A percentile compares a stretch with the other conserved stretches of the same genome.
Evolutionary conservation across 1,140 invertebrate species (phyloP).

Genomic region (Brachionus rubens): DNA sequence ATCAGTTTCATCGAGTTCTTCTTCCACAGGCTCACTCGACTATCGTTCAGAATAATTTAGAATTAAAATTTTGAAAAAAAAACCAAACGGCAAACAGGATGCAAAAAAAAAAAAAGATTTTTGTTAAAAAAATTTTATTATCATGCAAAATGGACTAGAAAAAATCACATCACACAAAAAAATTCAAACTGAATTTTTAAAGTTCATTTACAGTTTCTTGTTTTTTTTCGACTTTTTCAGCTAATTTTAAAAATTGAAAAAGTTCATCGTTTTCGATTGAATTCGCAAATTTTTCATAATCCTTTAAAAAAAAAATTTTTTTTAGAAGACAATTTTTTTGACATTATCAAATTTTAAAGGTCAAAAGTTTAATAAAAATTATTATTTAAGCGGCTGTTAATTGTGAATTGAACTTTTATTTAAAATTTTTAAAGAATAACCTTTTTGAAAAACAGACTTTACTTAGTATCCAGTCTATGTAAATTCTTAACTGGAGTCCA

Average conservation of each 20-base stretch:
- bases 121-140: not conserved
- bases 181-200: not conserved
- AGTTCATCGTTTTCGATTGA: slow-evolving; percentile 39
- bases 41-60: not conserved
- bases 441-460: too few relatives aligned
- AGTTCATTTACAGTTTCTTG: not conserved
- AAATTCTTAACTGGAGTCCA: too few relatives aligned
- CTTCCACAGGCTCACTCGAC: not conserved
- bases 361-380: too few relatives aligned
- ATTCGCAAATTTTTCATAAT: not conserved
- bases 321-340: slow-evolving; percentile 12
- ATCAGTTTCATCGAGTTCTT: not conserved
- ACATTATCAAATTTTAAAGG: too few relatives aligned
- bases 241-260: slow-evolving; percentile 33
- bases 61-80: not conserved
- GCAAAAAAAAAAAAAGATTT: too few relatives aligned
- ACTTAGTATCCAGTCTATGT: too few relatives aligned
- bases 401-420: too few relatives aligned
- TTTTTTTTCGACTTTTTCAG: not conserved
- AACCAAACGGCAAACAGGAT: not conserved
- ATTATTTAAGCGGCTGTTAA: too few relatives aligned
- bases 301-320: slow-evolving; percentile 7
- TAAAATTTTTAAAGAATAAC: too few relatives aligned
- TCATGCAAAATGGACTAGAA: not conserved
- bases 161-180: not conserved